These are phyloP conservation scores for Drosophila tripunctata DNA, from an alignment of 2,888 invertebrate genomes.

Conservation along the genomic window DNA sequence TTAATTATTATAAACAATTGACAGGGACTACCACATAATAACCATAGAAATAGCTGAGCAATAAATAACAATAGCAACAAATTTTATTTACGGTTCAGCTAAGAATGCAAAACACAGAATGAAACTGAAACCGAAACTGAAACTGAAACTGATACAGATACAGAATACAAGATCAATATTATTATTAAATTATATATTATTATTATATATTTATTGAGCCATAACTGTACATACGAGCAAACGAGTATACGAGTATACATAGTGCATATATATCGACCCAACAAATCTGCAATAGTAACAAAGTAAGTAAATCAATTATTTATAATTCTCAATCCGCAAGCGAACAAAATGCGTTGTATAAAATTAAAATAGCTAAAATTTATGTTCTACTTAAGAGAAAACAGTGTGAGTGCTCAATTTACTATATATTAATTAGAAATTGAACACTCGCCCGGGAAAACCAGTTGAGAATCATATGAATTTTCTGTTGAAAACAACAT, in stretches of 20 bases:
- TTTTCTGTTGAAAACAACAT: constrained; percentile 68
- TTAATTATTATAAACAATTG: constrained; percentile 76
- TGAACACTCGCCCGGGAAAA: constrained; percentile 28
- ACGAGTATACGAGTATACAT: constrained; percentile 17
- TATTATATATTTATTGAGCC: constrained; percentile 22
- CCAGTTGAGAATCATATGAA: constrained; percentile 34
- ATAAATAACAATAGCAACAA: constrained; percentile 66
- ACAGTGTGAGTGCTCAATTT: constrained; percentile 12
- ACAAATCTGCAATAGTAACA: constrained; percentile 67
- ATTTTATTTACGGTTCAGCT: constrained; percentile 64
- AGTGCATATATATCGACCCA: constrained; percentile 20
- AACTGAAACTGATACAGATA: neutral
- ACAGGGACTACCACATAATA: constrained; percentile 79
- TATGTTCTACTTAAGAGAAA: constrained; percentile 48
- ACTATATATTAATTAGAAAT: neutral
- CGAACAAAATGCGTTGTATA: constrained; percentile 41
- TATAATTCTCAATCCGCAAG: constrained; percentile 52
- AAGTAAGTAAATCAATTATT: constrained; percentile 76
- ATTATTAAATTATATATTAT: constrained; percentile 26
- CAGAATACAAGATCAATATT: constrained; percentile 35
- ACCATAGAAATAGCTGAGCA: constrained; percentile 65
- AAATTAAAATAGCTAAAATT: constrained; percentile 57
- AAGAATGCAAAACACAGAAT: neutral
- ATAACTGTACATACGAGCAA: constrained; percentile 56
- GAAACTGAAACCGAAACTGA: too few species aligned